Evolutionary conservation across 2,888 invertebrate species (phyloP), one percentile per base, ranked within the genome.

Genomic region (Meganola albula): DNA sequence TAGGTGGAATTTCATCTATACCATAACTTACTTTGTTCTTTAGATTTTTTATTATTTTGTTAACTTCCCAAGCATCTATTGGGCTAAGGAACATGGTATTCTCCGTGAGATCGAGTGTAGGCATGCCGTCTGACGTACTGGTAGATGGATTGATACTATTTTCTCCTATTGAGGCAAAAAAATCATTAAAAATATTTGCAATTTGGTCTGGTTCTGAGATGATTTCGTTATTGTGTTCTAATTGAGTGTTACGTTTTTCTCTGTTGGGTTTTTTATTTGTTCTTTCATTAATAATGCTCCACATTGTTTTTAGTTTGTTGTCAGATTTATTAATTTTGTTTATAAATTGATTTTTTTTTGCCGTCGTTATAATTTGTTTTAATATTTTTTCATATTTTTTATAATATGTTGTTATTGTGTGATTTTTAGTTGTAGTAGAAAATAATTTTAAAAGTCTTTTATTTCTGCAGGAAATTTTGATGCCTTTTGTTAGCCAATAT

Each of bases 21-120:
- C 44, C 44, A 12, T 7, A 31, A 12, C 44, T 40, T 6, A 23
- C 21, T 29, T 44, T 44, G 8, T 38, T 36, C 36, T 40, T 40
- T 9, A 43, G 22, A 3, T 13, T 34, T 27, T 11, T 26, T 2
- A 38, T 30, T 5, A 36, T 33, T 10, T 30, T 31, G 6, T 16
- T 13, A 11, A 33, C 12, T 26, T 37, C 37, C 3, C 8, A 4
- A 13, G 24, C 13, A 3, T 25, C 24, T 3, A 13, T 9, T 13
- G 24, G 24, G 3, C n/a, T 4, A 1, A 25, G 3, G 13, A 12
- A 25, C n/a, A 25, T 6, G n/a, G 24, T 13, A 4, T 25, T 25
- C n/a, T n/a, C n/a, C n/a, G n/a, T 25, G n/a, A 4, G 8, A n/a
- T 8, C 13, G 5, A 12, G 8, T 25, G 12, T n/a, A 7, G 9